Evolutionary conservation across 2,888 invertebrate genomes (phyloP).

Genomic region (Linyphia triangularis): DNA sequence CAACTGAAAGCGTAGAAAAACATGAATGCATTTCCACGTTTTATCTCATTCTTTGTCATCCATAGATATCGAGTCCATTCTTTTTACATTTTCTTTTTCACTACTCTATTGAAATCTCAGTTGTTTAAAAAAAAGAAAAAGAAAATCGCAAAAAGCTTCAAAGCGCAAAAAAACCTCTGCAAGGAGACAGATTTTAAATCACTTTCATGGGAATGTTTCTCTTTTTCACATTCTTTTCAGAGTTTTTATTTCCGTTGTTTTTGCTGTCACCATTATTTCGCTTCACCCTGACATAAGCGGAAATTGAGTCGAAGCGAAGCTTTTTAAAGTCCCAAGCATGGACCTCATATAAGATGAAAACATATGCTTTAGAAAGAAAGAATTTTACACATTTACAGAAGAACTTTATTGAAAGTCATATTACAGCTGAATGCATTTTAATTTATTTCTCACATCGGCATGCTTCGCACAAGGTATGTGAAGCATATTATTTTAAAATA

Average conservation of each 20-base stretch:
- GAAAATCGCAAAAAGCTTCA: neutral
- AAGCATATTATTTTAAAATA: no score
- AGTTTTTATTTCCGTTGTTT: constrained; percentile 2
- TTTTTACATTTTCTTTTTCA: neutral
- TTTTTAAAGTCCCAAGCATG: constrained; percentile 11
- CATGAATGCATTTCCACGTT: constrained; percentile 12
- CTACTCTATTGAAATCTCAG: neutral
- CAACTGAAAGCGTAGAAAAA: constrained; percentile 16
- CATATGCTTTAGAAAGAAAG: neutral
- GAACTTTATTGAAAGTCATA: neutral
- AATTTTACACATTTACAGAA: neutral
- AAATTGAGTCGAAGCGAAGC: constrained; percentile 31
- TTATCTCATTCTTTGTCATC: constrained; percentile 33
- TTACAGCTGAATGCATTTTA: neutral
- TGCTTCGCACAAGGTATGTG: no score
- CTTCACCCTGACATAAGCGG: neutral
- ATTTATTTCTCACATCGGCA: no score
- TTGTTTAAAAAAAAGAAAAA: neutral
- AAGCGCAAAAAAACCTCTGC: neutral
- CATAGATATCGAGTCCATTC: constrained; percentile 23
- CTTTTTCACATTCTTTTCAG: neutral
- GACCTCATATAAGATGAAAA: neutral
- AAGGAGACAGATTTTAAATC: constrained; percentile 31
- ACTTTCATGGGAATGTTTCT: constrained; percentile 12
- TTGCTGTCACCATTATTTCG: neutral